phyloP scores from a whole-genome alignment of 1,140 invertebrate species.

The Leptinotarsa texana region DNA sequence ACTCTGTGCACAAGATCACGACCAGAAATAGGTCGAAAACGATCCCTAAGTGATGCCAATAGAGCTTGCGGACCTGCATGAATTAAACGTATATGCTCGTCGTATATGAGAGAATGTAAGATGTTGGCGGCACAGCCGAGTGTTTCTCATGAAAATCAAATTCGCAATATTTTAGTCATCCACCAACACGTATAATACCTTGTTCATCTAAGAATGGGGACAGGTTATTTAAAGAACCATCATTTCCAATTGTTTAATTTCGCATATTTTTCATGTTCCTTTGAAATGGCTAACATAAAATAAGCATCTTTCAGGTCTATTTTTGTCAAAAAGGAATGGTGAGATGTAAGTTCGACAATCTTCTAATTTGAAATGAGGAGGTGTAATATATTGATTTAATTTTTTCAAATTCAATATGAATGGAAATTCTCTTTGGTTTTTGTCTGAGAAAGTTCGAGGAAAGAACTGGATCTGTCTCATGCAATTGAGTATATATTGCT shows the following conservation, averaged over 20 bases:
- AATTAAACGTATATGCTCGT: conserved; percentile 31
- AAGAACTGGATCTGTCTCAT: too few species aligned
- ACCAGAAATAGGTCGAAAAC: not conserved
- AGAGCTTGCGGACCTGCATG: conserved; percentile 23
- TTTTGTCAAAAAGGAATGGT: too few species aligned
- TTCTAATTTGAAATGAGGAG: too few species aligned
- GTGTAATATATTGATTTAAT: too few species aligned
- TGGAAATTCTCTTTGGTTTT: too few species aligned
- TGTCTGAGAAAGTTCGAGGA: too few species aligned
- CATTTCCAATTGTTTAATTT: conserved; percentile 20
- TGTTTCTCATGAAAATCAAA: conserved; percentile 32
- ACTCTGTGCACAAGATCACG: not conserved
- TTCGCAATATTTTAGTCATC: conserved; percentile 37
- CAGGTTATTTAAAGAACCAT: conserved; percentile 30
- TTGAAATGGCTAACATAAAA: too few species aligned
- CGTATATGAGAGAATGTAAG: conserved; percentile 31
- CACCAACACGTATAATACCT: conserved; percentile 44
- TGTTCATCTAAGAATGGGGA: conserved; percentile 44
- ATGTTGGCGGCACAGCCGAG: conserved; percentile 28
- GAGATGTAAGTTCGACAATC: too few species aligned
- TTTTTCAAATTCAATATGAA: too few species aligned
- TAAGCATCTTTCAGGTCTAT: too few species aligned
- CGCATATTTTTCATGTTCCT: not conserved
- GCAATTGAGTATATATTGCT: too few species aligned
- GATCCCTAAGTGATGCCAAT: not conserved